Base-by-base conservation (phyloP, 2,113 vertebrate genomes). In the Trachemys scripta region DNA sequence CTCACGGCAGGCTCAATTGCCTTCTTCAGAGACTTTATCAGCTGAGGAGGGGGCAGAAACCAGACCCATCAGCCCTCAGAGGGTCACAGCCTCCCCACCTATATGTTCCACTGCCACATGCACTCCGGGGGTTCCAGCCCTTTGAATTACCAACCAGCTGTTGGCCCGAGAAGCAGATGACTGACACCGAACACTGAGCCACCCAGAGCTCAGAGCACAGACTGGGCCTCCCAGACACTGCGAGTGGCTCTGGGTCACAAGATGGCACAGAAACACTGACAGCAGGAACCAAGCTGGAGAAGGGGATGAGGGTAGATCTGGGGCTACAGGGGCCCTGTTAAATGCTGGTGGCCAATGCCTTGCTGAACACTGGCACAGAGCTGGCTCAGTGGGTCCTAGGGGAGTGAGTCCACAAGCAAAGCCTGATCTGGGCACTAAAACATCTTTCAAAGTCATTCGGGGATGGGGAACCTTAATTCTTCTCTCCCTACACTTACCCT, bases 1-100 rank as follows among this genome's bases (percentile, higher is more conserved):
- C 99, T 99, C 95, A 99, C 35, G 5, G 99, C 99, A 0, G 99
- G 99, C 97, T 99, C 99, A n/a, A 99, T 98, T 0, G 99, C 99
- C 94, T 99, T 99, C 98, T 99, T 99, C 97, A 99, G 98, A 47
- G 99, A 99, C 98, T 99, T 99, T 82, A 99, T 99, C 93, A 99
- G 98, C 99, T 99, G 97, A 16, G 12, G 81, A 0, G 1, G 65
- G 56, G 29, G 25, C 10, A 17, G 57, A 50, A 84, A 76, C 8
- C 2, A 2, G 13, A 2, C 57, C n/a, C 16, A 3, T 56, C 6
- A 38, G 19, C 65, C 65, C n/a, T 38, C 0, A 0, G 4, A 0
- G 0, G 45, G 10, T 2, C 14, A 29, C 42, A 5, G 22, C 80
- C 54, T 79, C n/a, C 53, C 0, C 0, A 1, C 22, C 2, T 27